Conservation (phyloP, 2,888 invertebrate species). For the Sturmia bella region DNA sequence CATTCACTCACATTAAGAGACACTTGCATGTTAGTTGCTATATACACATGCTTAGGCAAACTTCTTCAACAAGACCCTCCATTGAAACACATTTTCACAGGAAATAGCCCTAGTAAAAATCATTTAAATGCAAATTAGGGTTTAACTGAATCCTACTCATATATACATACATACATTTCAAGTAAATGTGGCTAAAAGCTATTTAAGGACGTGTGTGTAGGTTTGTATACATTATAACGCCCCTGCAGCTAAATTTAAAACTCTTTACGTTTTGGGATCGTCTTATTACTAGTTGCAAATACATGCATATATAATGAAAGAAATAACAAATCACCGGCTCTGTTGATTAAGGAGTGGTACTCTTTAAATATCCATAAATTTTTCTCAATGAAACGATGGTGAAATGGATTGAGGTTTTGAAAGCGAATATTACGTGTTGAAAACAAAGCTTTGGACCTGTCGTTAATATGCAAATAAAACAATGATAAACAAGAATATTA, state of each 20-base stretch:
- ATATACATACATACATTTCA: conserved; percentile 10
- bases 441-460: too few species aligned
- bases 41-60: conserved; percentile 7
- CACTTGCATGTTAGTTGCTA: neutral
- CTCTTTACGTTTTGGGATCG: too few species aligned
- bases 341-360: too few species aligned
- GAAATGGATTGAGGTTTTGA: too few species aligned
- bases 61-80: conserved; percentile 42
- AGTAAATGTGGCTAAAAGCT: conserved; percentile 31
- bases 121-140: conserved; percentile 81
- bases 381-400: too few species aligned
- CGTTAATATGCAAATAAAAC: too few species aligned
- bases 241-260: conserved; percentile 11
- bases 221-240: conserved; percentile 17
- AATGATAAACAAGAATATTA: too few species aligned
- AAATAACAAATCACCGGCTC: too few species aligned
- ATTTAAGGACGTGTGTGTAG: neutral
- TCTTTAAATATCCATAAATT: too few species aligned
- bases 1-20: neutral
- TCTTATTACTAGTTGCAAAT: too few species aligned
- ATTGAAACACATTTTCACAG: conserved; percentile 78
- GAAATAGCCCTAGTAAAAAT: conserved; percentile 80
- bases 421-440: too few species aligned
- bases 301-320: too few species aligned
- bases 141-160: conserved; percentile 75